phyloP scores from a whole-genome alignment of 2,113 vertebrate genomes.

The Manacus vitellinus region DNA sequence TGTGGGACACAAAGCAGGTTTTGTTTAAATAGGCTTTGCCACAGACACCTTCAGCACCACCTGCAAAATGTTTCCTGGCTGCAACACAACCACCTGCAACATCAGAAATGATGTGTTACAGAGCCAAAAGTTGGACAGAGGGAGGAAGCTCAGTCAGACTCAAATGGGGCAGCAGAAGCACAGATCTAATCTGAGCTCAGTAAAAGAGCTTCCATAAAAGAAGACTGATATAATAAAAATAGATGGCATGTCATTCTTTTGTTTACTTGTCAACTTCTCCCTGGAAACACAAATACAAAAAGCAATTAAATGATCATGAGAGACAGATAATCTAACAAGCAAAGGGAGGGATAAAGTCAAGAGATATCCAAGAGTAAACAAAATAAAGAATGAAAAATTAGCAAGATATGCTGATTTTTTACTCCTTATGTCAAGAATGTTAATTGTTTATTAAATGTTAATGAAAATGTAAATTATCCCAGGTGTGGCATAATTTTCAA shows the following conservation, averaged over 20 bases:
- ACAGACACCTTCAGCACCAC: not conserved
- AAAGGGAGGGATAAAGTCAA: not conserved
- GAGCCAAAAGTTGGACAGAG: not conserved
- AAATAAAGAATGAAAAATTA: not conserved
- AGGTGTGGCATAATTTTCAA: not conserved
- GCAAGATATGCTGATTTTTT: not conserved
- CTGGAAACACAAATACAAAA: not conserved
- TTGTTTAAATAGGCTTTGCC: not conserved
- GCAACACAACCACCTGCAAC: not conserved
- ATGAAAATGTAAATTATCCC: not conserved
- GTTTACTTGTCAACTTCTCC: not conserved
- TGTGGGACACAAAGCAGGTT: not conserved
- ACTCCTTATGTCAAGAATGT: not conserved
- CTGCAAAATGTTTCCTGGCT: not conserved
- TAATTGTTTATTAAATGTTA: not conserved
- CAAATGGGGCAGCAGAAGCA: not conserved
- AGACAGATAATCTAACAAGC: not conserved
- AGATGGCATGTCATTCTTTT: not conserved
- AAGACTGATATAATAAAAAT: not conserved
- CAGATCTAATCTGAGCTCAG: not conserved
- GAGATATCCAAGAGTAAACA: not conserved
- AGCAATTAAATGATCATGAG: not conserved
- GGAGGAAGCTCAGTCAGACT: not conserved
- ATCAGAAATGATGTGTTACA: not conserved
- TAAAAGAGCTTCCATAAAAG: not conserved